A percentile compares a stretch with the other conserved stretches of the same genome.
Conservation (phyloP, 2,888 invertebrate species). For the Tiliacea citrago region DNA sequence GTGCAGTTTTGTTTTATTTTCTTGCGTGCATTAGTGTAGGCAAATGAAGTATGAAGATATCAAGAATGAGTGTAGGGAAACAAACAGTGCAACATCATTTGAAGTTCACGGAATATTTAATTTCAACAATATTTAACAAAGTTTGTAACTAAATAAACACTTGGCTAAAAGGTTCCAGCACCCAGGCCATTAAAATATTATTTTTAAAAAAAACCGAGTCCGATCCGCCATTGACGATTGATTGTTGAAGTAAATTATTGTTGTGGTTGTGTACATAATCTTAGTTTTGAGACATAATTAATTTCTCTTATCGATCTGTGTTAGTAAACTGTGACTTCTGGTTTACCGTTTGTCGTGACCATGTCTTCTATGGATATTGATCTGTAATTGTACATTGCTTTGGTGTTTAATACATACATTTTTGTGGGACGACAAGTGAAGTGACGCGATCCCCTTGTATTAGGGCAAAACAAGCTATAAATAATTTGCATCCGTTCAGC, state of each 20-base stretch:
- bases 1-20: too few species aligned
- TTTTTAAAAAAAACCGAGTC: too few species aligned
- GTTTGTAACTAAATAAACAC: too few species aligned
- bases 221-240: constrained; percentile 45
- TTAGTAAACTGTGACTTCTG: constrained; percentile 38
- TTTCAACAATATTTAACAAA: too few species aligned
- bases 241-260: constrained; percentile 28
- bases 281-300: not conserved
- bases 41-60: too few species aligned
- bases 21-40: too few species aligned
- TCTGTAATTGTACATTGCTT: constrained; percentile 75
- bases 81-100: too few species aligned
- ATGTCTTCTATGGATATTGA: constrained; percentile 89
- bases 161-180: too few species aligned
- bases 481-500: constrained; percentile 82
- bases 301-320: not conserved
- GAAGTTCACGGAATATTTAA: too few species aligned
- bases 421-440: constrained; percentile 85
- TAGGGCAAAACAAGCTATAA: constrained; percentile 83
- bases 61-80: too few species aligned
- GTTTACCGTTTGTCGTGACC: constrained; percentile 72
- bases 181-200: too few species aligned
- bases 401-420: constrained; percentile 72
- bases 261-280: constrained; percentile 24
- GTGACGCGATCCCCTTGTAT: constrained; percentile 86